These are phyloP conservation scores for Trematocara nigrifrons DNA, from an alignment of 2,113 vertebrate species.

Conservation along the genomic window DNA sequence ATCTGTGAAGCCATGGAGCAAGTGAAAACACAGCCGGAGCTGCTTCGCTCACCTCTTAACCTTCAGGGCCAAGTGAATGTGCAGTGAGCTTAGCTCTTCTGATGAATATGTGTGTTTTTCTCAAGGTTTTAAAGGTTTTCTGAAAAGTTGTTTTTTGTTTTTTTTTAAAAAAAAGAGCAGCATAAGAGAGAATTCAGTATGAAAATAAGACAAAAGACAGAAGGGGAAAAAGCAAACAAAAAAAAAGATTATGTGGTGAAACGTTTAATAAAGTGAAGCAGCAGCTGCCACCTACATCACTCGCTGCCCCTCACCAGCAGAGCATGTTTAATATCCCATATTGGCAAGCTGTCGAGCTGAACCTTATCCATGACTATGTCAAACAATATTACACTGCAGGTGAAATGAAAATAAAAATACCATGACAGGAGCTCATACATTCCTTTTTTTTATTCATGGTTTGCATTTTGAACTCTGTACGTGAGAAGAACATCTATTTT, in stretches of 20 bases:
- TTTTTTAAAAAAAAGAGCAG: neutral
- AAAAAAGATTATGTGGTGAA: neutral
- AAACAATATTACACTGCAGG: conserved; percentile 18
- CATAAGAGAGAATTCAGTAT: neutral
- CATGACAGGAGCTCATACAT: neutral
- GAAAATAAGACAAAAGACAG: neutral
- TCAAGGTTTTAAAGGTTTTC: neutral
- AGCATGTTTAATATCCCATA: conserved; percentile 34
- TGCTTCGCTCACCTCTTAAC: conserved; percentile 44
- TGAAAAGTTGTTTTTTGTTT: neutral
- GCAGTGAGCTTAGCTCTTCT: neutral
- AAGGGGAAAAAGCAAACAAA: neutral
- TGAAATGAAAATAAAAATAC: conserved; percentile 17
- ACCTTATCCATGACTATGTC: conserved; percentile 21
- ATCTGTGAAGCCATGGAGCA: conserved; percentile 28
- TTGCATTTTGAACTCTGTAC: neutral
- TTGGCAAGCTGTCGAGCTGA: conserved; percentile 4
- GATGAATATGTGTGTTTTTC: neutral
- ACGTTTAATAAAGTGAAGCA: conserved; percentile 21
- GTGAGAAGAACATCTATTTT: neutral
- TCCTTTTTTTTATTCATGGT: neutral
- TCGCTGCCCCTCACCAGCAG: conserved; percentile 31
- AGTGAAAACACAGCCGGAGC: conserved; percentile 59
- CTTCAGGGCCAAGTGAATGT: conserved; percentile 23
- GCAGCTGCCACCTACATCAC: conserved; percentile 45